Conservation (phyloP, 2,888 invertebrate species). For the Tachystola acroxantha region DNA sequence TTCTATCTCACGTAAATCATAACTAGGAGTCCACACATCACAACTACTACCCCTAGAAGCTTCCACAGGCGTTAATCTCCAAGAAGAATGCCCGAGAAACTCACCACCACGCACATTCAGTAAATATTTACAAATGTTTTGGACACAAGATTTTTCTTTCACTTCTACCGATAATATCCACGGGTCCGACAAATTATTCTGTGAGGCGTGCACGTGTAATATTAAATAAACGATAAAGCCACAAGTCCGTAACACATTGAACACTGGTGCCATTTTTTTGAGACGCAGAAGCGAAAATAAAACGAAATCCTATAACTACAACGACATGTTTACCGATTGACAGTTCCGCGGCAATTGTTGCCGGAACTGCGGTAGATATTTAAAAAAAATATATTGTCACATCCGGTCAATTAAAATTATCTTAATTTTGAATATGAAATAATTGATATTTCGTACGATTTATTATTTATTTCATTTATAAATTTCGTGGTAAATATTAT, state of each 20-base stretch:
- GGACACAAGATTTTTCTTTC: constrained; percentile 39
- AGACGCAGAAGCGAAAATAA: constrained; percentile 37
- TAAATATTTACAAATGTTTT: constrained; percentile 67
- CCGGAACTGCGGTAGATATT: constrained; percentile 57
- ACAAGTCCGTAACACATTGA: constrained; percentile 68
- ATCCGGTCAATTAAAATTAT: constrained; percentile 32
- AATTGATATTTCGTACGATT: neutral
- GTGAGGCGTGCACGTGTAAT: constrained; percentile 39
- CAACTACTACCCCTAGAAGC: constrained; percentile 47
- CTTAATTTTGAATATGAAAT: neutral
- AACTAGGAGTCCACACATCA: constrained; percentile 53
- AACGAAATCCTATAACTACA: constrained; percentile 28
- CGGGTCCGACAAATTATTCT: constrained; percentile 31
- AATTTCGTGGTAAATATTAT: too few relatives aligned
- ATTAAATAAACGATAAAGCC: constrained; percentile 53
- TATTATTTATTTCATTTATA: neutral
- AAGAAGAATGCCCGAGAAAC: constrained; percentile 61
- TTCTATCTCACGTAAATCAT: constrained; percentile 54
- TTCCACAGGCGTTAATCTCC: constrained; percentile 55
- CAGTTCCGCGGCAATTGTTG: constrained; percentile 65
- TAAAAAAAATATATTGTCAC: constrained; percentile 36
- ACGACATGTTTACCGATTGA: constrained; percentile 62
- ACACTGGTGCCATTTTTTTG: constrained; percentile 53
- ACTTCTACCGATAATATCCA: constrained; percentile 48
- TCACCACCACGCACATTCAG: constrained; percentile 56